Evolutionary conservation across 2,888 invertebrate species (phyloP), one percentile per base, ranked within the genome.

Genomic region (Lasioglossum oenotherae): DNA sequence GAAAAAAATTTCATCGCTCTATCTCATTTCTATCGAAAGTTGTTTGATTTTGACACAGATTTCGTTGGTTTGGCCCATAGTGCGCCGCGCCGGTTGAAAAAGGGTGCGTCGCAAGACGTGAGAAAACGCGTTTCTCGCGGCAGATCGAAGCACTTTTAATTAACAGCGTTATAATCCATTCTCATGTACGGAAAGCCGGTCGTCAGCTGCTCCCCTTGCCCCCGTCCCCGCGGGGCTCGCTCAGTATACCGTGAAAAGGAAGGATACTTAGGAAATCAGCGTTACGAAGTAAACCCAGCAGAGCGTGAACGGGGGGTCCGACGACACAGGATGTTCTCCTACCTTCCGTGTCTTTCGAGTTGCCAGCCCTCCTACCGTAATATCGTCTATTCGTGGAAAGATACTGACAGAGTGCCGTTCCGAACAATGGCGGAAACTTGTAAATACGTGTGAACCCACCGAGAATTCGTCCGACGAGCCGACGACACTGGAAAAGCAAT

Each of bases 191-290:
- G 75, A 72, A 72, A 78, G 67, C 49, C 41, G 76, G 69, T 38
- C 49, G 69, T 38, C 44, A 60, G 19, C 64, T 69, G 57, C 46
- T 57, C 46, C 38, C 46, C 78, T 80, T 64, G 60, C 53, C 80
- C 57, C 46, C 72, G 38, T 67, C 69, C 69, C 60, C 69, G 49
- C 78, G 76, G 78, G 76, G 72, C 46, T 19, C 73, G 82, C 27
- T 78, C 86, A 73, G 85, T 74, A 86, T 76, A 91, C 81, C 91
- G 84, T 92, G 88, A 84, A 86, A 84, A 84, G 81, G 85, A 91
- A 91, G 91, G 88, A 92, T 92, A 90, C 92, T 93, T 92, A 93
- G 92, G 92, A 93, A 94, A 93, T 93, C 93, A 93, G 91, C 92
- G 92, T 93, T 92, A 94, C 93, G 92, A 89, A 92, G 93, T 93